These are phyloP conservation scores for Reinhardtius hippoglossoides DNA, from an alignment of 2,113 vertebrate genomes.

Conservation along the genomic window DNA sequence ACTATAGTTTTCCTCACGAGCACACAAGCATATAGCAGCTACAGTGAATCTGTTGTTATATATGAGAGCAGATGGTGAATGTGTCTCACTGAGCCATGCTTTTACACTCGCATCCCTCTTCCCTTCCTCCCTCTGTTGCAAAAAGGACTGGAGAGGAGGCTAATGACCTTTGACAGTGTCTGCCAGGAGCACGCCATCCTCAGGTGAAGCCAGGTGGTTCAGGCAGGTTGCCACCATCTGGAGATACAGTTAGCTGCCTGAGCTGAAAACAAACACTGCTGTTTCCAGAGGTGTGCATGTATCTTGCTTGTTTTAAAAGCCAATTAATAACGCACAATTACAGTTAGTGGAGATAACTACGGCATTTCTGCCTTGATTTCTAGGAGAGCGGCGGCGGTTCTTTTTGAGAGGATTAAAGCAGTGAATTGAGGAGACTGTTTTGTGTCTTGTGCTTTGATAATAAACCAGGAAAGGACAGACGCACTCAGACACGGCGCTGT, in stretches of 20 bases:
- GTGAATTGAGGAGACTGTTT: constrained; percentile 39
- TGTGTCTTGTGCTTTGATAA: constrained; percentile 43
- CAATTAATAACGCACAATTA: constrained; percentile 6
- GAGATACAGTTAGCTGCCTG: constrained; percentile 21
- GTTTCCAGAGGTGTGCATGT: neutral
- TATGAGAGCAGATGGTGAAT: constrained; percentile 49
- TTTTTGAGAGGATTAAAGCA: constrained; percentile 54
- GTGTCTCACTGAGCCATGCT: constrained; percentile 31
- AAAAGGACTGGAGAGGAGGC: constrained; percentile 17
- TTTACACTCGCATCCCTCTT: constrained; percentile 20
- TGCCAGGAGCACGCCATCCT: constrained; percentile 39
- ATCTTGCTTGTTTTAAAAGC: constrained; percentile 9
- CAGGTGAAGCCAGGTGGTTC: constrained; percentile 50
- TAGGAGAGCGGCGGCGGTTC: neutral
- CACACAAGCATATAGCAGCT: constrained; percentile 17
- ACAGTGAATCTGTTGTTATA: neutral
- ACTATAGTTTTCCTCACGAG: neutral
- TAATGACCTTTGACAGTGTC: constrained; percentile 51
- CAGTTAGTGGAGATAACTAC: neutral
- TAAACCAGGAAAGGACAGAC: constrained; percentile 32
- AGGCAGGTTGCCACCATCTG: constrained; percentile 38
- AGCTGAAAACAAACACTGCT: neutral
- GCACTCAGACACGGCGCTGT: constrained; percentile 6
- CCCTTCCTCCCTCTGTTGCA: constrained; percentile 18
- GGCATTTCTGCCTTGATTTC: neutral